Evolutionary conservation across 2,113 vertebrate species (phyloP).

Genomic region (Circaetus cinerascens): DNA sequence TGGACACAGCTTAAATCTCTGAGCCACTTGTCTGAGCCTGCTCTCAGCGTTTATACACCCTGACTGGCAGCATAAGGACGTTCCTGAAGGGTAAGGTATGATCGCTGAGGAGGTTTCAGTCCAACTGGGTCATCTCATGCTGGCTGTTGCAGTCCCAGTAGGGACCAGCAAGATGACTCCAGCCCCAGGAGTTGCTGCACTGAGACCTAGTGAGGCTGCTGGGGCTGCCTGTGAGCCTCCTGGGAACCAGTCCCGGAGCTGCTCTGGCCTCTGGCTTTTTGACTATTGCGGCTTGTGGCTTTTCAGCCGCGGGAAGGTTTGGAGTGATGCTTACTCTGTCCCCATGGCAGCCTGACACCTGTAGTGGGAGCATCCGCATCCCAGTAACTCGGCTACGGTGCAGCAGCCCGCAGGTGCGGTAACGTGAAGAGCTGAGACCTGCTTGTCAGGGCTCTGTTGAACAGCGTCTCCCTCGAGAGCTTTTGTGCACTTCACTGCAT

Average conservation of each 20-base stretch:
- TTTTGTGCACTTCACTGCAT: background rate
- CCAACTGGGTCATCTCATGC: background rate
- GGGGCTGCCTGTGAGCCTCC: background rate
- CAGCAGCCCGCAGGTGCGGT: background rate
- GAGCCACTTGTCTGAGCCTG: slow-evolving; percentile 17
- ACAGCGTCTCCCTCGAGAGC: background rate
- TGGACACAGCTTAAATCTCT: background rate
- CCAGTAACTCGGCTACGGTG: background rate
- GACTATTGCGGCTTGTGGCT: background rate
- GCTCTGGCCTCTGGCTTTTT: background rate
- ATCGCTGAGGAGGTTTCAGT: background rate
- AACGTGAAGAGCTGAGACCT: background rate
- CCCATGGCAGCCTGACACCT: background rate
- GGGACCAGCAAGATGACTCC: background rate
- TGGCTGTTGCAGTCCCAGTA: background rate
- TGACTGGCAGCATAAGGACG: background rate
- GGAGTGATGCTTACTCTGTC: background rate
- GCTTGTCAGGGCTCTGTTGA: background rate
- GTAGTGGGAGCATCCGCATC: background rate
- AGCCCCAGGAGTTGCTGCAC: background rate
- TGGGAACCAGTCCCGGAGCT: background rate
- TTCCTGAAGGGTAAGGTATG: background rate
- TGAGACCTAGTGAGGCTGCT: background rate
- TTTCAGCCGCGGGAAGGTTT: background rate
- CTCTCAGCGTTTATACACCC: background rate